Percentiles rank a stretch among this genome's conserved stretches.
Conservation (phyloP, 2,888 invertebrate species). For the Hydriomena furcata region DNA sequence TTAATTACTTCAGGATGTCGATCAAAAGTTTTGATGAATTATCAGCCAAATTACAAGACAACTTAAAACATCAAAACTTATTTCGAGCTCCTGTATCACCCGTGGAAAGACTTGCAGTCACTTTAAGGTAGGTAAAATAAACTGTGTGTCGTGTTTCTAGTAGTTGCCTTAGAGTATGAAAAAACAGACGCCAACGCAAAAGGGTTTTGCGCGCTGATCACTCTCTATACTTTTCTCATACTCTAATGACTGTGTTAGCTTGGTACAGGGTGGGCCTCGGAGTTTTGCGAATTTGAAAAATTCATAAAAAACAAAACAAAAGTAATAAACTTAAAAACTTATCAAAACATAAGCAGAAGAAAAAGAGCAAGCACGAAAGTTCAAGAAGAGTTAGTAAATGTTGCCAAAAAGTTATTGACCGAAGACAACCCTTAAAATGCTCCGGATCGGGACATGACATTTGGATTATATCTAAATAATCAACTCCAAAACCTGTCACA, state of each 20-base stretch:
- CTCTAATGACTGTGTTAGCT: background rate
- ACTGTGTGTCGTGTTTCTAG: no score
- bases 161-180: no score
- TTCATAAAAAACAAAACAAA: no score
- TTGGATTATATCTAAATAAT: slow-evolving; percentile 14
- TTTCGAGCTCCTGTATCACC: slow-evolving; percentile 23
- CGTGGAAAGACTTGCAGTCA: no score
- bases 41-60: slow-evolving; percentile 28
- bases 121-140: slow-evolving; percentile 16
- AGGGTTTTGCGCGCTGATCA: no score
- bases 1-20: slow-evolving; percentile 34
- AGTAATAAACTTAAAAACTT: no score
- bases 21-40: no score
- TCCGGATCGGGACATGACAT: slow-evolving; percentile 12
- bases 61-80: slow-evolving; percentile 27
- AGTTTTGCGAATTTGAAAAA: no score
- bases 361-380: slow-evolving; percentile 7
- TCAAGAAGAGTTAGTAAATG: slow-evolving; percentile 15
- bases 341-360: no score
- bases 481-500: slow-evolving; percentile 12
- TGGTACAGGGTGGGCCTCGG: no score
- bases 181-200: background rate
- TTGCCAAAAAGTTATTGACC: slow-evolving; percentile 13
- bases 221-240: background rate
- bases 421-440: slow-evolving; percentile 9